These are phyloP conservation scores for Sarcophilus harrisii DNA, from an alignment of 2,797 vertebrate species.

Conservation along the genomic window DNA sequence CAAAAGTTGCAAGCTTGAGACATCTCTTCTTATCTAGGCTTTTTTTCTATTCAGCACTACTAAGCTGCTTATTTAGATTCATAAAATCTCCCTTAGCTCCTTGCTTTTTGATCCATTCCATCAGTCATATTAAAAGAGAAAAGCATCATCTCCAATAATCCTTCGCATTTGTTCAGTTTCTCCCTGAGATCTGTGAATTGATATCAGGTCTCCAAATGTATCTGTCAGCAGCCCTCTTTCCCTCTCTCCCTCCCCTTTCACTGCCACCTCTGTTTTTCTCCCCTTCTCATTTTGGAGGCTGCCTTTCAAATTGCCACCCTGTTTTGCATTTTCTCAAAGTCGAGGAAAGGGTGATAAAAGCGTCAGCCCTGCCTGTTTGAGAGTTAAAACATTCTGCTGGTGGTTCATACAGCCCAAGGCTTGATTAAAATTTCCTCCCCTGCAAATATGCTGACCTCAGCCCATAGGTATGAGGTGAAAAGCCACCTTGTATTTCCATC, in stretches of 20 bases:
- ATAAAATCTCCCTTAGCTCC: conserved; percentile 45
- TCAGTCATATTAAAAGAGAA: conserved; percentile 68
- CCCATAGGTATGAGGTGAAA: background rate
- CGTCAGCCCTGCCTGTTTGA: background rate
- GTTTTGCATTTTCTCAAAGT: conserved; percentile 51
- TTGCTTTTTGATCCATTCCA: conserved; percentile 59
- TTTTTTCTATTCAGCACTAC: conserved; percentile 21
- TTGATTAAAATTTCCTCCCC: background rate
- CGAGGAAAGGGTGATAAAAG: conserved; percentile 14
- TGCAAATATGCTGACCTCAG: background rate
- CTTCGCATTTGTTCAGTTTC: conserved; percentile 43
- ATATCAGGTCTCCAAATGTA: conserved; percentile 49
- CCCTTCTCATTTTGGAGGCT: conserved; percentile 4
- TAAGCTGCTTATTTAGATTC: conserved; percentile 70
- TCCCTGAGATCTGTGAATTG: background rate
- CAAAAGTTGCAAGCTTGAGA: conserved; percentile 56
- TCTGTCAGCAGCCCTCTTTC: background rate
- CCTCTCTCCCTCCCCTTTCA: conserved; percentile 30
- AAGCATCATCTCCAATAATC: conserved; percentile 34
- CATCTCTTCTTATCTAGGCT: conserved; percentile 5
- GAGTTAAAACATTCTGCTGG: background rate
- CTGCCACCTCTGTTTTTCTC: conserved; percentile 17
- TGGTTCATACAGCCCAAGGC: conserved; percentile 17
- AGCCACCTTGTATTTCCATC: background rate
- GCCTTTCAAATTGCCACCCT: conserved; percentile 40